Evolutionary conservation across 2,888 invertebrate species (phyloP).

Genomic region (Eupithecia subfuscata): DNA sequence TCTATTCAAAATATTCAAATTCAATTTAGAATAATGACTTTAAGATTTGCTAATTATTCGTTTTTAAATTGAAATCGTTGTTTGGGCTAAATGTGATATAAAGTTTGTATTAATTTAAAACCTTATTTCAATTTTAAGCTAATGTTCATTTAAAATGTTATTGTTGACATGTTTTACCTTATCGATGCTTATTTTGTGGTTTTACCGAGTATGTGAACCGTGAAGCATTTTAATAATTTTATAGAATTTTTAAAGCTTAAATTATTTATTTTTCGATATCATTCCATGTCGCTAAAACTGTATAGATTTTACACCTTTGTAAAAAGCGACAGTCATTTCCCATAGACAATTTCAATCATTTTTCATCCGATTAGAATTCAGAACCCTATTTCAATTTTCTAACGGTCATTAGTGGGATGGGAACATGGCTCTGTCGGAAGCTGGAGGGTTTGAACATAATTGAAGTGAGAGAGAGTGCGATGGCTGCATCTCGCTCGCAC

Average conservation of each 20-base stretch:
- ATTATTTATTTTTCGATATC: not conserved
- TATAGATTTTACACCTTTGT: not conserved
- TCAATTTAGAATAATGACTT: slow-evolving; percentile 16
- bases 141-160: not conserved
- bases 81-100: not conserved
- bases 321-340: slow-evolving; percentile 28
- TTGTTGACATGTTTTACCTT: not conserved
- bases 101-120: not conserved
- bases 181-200: not conserved
- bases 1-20: slow-evolving; percentile 29
- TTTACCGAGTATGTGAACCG: not conserved
- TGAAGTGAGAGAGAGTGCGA: slow-evolving; percentile 36
- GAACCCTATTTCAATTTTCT: slow-evolving; percentile 42
- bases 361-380: slow-evolving; percentile 38
- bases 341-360: slow-evolving; percentile 39
- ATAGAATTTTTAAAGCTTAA: too few species aligned
- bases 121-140: not conserved
- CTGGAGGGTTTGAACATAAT: slow-evolving; percentile 41
- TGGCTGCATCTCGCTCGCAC: slow-evolving; percentile 29
- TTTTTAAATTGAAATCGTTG: not conserved
- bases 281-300: not conserved
- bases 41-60: not conserved
- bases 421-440: slow-evolving; percentile 37
- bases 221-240: too few species aligned
- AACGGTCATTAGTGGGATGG: slow-evolving; percentile 40